Conservation (phyloP, 2,888 invertebrate species). For the Orchesella flavescens region DNA sequence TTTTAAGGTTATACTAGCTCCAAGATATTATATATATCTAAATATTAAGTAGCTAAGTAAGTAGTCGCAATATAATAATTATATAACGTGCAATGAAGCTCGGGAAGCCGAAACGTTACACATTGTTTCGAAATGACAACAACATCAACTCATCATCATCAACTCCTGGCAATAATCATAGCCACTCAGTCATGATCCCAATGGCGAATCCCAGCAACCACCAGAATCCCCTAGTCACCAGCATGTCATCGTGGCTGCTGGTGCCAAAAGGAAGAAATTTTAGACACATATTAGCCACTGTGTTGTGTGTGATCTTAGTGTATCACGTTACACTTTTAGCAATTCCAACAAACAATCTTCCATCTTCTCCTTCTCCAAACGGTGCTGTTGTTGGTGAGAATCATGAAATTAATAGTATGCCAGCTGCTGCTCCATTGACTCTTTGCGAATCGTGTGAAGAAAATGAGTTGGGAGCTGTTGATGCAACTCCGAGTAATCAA, state of each 20-base stretch:
- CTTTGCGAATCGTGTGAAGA: conserved; percentile 57
- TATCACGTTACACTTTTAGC: conserved; percentile 57
- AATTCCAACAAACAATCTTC: conserved; percentile 39
- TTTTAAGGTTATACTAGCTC: too few relatives aligned
- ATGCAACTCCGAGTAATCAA: conserved; percentile 26
- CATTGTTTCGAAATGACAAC: conserved; percentile 48
- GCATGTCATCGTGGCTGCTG: conserved; percentile 53
- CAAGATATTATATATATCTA: too few relatives aligned
- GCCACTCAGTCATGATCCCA: conserved; percentile 31
- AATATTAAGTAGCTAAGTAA: too few relatives aligned
- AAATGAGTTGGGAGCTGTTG: conserved; percentile 24
- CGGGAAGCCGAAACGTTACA: conserved; percentile 52
- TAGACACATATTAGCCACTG: conserved; percentile 56
- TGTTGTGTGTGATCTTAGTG: conserved; percentile 49
- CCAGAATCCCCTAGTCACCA: conserved; percentile 39
- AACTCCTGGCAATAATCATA: conserved; percentile 7
- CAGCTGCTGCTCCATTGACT: conserved; percentile 46
- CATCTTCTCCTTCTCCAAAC: conserved; percentile 14
- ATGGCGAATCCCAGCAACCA: conserved; percentile 47
- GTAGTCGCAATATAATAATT: neutral
- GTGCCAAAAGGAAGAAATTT: conserved; percentile 56
- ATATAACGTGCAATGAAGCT: conserved; percentile 45
- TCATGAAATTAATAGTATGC: conserved; percentile 41
- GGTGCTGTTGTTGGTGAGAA: conserved; percentile 37
- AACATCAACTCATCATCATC: conserved; percentile 2